Evolutionary conservation across 2,113 vertebrate genomes (phyloP).

Genomic region (Chelonoidis abingdonii): DNA sequence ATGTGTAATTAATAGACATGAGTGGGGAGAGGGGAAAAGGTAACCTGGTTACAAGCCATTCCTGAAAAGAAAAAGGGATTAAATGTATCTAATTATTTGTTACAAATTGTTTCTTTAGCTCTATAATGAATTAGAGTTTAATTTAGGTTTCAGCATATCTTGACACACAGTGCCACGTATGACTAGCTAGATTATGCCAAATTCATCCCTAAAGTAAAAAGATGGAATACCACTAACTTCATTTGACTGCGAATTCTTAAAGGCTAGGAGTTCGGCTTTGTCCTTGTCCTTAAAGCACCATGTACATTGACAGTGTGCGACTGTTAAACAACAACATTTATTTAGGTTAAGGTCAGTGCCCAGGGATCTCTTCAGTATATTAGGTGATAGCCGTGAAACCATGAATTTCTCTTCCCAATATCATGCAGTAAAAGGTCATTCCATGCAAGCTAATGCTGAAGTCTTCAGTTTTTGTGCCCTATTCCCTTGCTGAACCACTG

Average conservation of each 20-base stretch:
- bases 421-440: not conserved
- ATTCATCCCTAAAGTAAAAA: not conserved
- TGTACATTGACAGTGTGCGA: accelerated
- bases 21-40: not conserved
- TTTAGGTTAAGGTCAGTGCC: not conserved
- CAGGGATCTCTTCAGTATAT: not conserved
- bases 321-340: not conserved
- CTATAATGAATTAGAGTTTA: not conserved
- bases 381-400: not conserved
- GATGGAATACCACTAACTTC: not conserved
- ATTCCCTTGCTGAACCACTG: not conserved
- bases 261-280: not conserved
- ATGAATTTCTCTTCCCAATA: not conserved
- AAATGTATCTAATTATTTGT: not conserved
- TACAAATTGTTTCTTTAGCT: not conserved
- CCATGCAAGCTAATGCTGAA: not conserved
- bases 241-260: not conserved
- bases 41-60: not conserved
- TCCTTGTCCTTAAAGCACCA: not conserved
- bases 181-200: not conserved
- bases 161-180: not conserved
- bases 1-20: not conserved
- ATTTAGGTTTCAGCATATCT: not conserved
- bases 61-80: not conserved
- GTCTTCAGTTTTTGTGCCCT: not conserved